A percentile compares a stretch with the other conserved stretches of the same genome.
These are phyloP conservation scores for Ophioninae sp. DNA, from an alignment of 2,888 invertebrate genomes.

Conservation along the genomic window DNA sequence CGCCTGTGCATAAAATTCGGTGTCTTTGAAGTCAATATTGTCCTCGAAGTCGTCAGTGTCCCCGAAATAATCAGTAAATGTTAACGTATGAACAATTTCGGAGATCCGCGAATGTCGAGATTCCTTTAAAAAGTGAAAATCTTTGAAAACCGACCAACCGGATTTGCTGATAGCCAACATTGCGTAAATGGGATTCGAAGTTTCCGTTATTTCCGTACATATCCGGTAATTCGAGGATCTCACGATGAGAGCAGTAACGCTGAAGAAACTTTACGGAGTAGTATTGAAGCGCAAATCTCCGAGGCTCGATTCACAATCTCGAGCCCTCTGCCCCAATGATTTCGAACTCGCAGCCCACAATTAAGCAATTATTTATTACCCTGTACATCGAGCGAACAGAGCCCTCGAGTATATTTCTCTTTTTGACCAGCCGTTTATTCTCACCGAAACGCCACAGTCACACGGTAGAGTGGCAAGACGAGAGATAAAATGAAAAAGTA, in stretches of 20 bases:
- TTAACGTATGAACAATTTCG: too few relatives aligned
- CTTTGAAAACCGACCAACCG: too few relatives aligned
- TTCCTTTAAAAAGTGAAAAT: too few relatives aligned
- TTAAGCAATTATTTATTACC: conserved; percentile 64
- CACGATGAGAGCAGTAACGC: conserved; percentile 16
- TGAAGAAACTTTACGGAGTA: conserved; percentile 34
- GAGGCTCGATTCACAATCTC: conserved; percentile 12
- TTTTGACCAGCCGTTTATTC: conserved; percentile 53
- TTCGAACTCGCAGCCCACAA: conserved; percentile 55
- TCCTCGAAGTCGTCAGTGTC: too few relatives aligned
- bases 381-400: conserved; percentile 24
- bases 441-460: conserved; percentile 48
- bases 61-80: too few relatives aligned
- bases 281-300: conserved; percentile 29
- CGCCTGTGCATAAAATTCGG: too few relatives aligned
- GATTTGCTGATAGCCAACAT: too few relatives aligned
- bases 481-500: not conserved
- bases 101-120: too few relatives aligned
- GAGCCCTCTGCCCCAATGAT: conserved; percentile 48
- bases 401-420: conserved; percentile 42
- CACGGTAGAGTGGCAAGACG: conserved; percentile 24
- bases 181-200: too few relatives aligned
- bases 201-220: too few relatives aligned
- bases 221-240: too few relatives aligned
- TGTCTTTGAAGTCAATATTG: too few relatives aligned